A percentile compares a stretch with the other conserved stretches of the same genome.
Conservation (phyloP, 1,140 invertebrate genomes). For the Procambarus virginalis region DNA sequence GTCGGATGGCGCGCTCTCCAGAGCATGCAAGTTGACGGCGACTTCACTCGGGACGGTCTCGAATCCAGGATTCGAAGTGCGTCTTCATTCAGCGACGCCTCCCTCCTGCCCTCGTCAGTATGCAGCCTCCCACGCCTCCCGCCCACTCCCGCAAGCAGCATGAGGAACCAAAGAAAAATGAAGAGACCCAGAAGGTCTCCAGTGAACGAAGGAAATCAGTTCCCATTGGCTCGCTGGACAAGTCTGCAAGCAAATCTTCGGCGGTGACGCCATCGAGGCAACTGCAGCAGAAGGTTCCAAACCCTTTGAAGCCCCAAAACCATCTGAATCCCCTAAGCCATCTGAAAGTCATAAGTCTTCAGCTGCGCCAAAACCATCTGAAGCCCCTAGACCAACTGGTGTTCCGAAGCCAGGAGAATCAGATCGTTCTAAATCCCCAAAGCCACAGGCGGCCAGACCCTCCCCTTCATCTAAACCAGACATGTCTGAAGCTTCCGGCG, state of each 20-base stretch:
- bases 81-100: not conserved
- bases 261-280: not conserved
- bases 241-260: not conserved
- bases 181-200: not conserved
- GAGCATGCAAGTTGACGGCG: not conserved
- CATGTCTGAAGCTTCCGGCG: not conserved
- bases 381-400: not conserved
- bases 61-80: not conserved
- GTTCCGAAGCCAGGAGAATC: not conserved
- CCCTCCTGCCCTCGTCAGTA: not conserved
- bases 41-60: not conserved
- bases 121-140: too few species aligned
- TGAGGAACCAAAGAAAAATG: not conserved
- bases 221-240: not conserved
- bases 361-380: not conserved
- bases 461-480: not conserved
- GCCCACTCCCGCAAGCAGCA: not conserved
- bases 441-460: not conserved
- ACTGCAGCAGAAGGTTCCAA: not conserved
- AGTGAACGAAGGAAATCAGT: not conserved
- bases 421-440: not conserved
- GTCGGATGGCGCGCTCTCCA: conserved; percentile 4
- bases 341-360: not conserved
- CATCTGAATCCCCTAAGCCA: not conserved
- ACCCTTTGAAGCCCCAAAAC: not conserved